Base-by-base conservation (phyloP, 2,888 invertebrate genomes). In the Epirrhoe alternata region DNA sequence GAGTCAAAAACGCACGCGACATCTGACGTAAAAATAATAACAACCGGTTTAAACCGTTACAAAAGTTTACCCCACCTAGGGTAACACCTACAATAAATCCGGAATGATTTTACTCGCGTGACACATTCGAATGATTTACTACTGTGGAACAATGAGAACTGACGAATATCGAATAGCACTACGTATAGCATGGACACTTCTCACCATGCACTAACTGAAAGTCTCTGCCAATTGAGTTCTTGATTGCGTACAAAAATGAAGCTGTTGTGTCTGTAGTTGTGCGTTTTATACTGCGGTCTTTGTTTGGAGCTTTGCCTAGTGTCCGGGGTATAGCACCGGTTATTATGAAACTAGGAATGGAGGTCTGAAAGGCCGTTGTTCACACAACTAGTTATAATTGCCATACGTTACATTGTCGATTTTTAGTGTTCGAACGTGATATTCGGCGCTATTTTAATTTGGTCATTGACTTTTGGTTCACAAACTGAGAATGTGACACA, bases 91-190 rank as follows among this genome's bases (percentile, higher is more conserved):
- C 85, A 77, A 89, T 89, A 87, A 89, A 89, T 89, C 81, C 76
- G 73, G 79, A 82, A 87, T 89, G 90, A 90, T 90, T 91, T 91
- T 87, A 89, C 87, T 82, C 86, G 85, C 77, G 86, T 85, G 89
- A 89, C 91, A 87, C 85, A 84, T 88, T 86, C 83, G 77, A 81
- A 85, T 91, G 92, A 92, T 92, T 91, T 92, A 92, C 88, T 79
- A 76, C 84, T 68, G 80, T 70, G 72, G 84, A 86, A 91, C 90
- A 90, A 89, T 87, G 79, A 80, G 24, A 24, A 2, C 3, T 3
- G 24, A 24, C 24, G 24, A 24, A 24, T 24, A 24, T 24, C 24
- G 24, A 24, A 24, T 24, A 24, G 24, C 3, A 24, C 24, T 24
- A 24, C 24, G 24, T 24, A 24, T 24, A 24, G 24, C 24, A 24